Evolutionary conservation across 2,888 invertebrate species (phyloP).

Genomic region (Toxonevra muliebris): DNA sequence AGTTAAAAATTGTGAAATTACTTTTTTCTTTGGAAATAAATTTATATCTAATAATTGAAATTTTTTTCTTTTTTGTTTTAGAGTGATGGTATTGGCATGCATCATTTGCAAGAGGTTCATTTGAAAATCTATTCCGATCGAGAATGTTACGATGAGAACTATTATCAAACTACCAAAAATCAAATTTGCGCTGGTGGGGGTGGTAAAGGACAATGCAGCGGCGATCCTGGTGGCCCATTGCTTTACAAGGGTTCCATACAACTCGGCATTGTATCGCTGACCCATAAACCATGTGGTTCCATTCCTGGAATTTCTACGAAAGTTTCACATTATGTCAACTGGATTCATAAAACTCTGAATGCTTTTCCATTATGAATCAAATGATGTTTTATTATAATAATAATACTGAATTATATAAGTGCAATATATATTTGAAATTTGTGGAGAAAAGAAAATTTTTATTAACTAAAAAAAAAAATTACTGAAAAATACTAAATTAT

Average conservation of each 20-base stretch:
- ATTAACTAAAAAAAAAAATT: too few relatives aligned
- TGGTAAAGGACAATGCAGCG: slow-evolving; percentile 60
- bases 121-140: slow-evolving; percentile 60
- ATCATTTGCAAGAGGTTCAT: slow-evolving; percentile 59
- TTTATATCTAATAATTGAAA: not conserved
- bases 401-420: not conserved
- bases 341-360: slow-evolving; percentile 52
- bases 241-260: slow-evolving; percentile 46
- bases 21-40: too few relatives aligned
- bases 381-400: not conserved
- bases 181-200: slow-evolving; percentile 65
- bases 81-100: slow-evolving; percentile 57
- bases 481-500: too few relatives aligned
- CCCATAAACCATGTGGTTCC: slow-evolving; percentile 63
- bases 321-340: slow-evolving; percentile 58
- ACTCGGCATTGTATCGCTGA: slow-evolving; percentile 66
- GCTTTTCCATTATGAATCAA: slow-evolving; percentile 4
- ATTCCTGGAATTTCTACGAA: slow-evolving; percentile 64
- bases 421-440: not conserved
- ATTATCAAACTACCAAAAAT: slow-evolving; percentile 50
- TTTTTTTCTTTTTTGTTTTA: slow-evolving; percentile 40
- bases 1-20: slow-evolving; percentile 6
- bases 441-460: too few relatives aligned
- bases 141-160: slow-evolving; percentile 55
- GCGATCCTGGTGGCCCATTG: slow-evolving; percentile 62